Evolutionary conservation across 2,113 vertebrate species (phyloP).

Genomic region (Myodes glareolus): DNA sequence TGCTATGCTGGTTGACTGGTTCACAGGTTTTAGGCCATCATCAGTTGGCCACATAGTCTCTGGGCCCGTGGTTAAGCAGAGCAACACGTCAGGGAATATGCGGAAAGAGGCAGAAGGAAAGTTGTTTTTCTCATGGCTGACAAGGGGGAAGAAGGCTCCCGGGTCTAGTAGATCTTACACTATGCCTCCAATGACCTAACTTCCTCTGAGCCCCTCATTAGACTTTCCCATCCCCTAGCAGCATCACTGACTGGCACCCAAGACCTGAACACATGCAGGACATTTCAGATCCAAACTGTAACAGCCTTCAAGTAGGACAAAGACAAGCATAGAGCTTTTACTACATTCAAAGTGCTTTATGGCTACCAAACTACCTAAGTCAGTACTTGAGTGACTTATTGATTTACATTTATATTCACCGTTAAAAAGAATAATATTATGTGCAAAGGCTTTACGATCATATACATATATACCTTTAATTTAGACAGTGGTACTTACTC

Average conservation of each 20-base stretch:
- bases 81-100: too few relatives aligned
- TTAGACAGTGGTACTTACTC: background rate
- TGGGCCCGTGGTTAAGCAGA: background rate
- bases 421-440: background rate
- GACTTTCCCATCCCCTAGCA: background rate
- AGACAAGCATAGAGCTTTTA: background rate
- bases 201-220: background rate
- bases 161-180: background rate
- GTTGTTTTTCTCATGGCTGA: background rate
- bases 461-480: background rate
- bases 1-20: background rate
- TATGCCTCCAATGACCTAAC: background rate
- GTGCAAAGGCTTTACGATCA: conserved; percentile 16
- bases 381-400: background rate
- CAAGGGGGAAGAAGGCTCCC: too few relatives aligned
- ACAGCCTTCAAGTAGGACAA: background rate
- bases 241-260: background rate
- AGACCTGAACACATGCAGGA: background rate
- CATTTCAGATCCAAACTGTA: background rate
- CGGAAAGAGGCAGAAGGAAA: background rate
- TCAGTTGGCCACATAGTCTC: background rate
- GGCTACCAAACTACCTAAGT: background rate
- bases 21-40: background rate
- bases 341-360: background rate
- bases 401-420: background rate